These are phyloP conservation scores for Psophia crepitans DNA, from an alignment of 2,113 vertebrate species.

Conservation along the genomic window DNA sequence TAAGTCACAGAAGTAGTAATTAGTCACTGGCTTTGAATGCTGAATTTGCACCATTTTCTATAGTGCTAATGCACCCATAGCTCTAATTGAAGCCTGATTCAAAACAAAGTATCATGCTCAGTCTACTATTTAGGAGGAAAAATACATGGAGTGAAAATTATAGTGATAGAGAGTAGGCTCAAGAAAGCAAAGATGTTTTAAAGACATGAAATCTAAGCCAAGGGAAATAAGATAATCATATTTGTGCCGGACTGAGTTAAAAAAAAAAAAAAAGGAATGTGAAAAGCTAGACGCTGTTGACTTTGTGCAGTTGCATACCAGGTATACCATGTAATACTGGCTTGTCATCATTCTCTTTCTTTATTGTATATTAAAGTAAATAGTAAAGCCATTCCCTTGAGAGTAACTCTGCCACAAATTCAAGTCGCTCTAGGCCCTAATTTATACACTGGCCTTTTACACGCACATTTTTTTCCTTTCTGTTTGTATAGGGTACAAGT, in stretches of 20 bases:
- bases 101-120: neutral
- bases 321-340: conserved; percentile 52
- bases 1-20: neutral
- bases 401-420: conserved; percentile 53
- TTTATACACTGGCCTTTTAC: conserved; percentile 49
- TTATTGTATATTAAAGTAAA: conserved; percentile 73
- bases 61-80: neutral
- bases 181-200: conserved; percentile 26
- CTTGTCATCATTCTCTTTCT: conserved; percentile 71
- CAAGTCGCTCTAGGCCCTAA: conserved; percentile 44
- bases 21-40: neutral
- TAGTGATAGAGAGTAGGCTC: neutral
- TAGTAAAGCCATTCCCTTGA: conserved; percentile 52
- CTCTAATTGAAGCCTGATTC: neutral
- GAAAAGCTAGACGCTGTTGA: conserved; percentile 30
- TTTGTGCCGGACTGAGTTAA: neutral
- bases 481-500: conserved; percentile 48
- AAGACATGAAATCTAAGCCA: conserved; percentile 16
- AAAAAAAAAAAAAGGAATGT: neutral
- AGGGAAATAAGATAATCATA: conserved; percentile 46
- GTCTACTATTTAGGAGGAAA: neutral
- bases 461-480: neutral
- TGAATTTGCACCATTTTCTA: neutral
- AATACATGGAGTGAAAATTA: neutral
- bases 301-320: conserved; percentile 56